phyloP scores from a whole-genome alignment of 2,797 vertebrate genomes.

The Gobio occitaniae region DNA sequence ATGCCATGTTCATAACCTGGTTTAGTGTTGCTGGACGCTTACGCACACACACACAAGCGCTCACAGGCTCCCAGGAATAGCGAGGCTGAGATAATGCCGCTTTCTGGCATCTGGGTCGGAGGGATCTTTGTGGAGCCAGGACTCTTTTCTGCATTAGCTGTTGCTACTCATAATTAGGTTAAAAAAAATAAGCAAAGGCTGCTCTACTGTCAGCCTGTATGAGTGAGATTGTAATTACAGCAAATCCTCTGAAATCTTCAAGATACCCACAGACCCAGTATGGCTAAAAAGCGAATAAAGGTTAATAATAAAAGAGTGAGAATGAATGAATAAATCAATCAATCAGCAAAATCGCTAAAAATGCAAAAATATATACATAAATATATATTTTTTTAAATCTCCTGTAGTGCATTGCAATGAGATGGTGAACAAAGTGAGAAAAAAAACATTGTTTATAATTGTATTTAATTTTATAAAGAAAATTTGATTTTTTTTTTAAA shows the following conservation, averaged over 20 bases:
- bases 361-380: neutral
- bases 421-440: neutral
- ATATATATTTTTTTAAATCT: too few species aligned
- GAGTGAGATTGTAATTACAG: neutral
- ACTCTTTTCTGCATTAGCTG: constrained; percentile 29
- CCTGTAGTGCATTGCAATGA: neutral
- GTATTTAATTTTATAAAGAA: neutral
- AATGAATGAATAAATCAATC: neutral
- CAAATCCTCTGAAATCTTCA: constrained; percentile 18
- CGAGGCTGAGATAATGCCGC: constrained; percentile 9
- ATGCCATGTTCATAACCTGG: constrained; percentile 79
- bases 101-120: constrained; percentile 18
- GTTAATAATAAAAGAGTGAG: neutral
- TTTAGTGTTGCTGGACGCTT: constrained; percentile 72
- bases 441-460: neutral
- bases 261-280: neutral
- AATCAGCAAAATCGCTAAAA: neutral
- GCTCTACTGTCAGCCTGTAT: neutral
- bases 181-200: constrained; percentile 10
- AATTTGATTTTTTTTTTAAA: neutral
- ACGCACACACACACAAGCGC: constrained; percentile 37
- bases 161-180: constrained; percentile 12
- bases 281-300: neutral
- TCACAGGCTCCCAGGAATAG: constrained; percentile 18
- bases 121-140: constrained; percentile 23